phyloP scores from a whole-genome alignment of 2,797 vertebrate species.

The Alfaro cultratus region DNA sequence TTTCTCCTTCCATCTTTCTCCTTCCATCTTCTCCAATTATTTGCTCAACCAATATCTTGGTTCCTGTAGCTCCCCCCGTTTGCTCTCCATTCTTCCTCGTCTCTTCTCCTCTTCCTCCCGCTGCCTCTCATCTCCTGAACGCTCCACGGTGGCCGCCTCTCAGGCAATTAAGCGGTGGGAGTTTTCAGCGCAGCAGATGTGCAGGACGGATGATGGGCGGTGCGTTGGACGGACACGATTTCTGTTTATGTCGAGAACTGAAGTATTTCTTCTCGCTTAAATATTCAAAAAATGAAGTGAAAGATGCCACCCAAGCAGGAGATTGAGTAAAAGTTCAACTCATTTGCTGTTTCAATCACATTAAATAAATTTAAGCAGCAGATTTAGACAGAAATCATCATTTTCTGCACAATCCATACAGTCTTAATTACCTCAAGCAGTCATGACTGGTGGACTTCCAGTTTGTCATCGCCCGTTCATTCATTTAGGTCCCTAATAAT shows the following conservation, averaged over 20 bases:
- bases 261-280: neutral
- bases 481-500: slow-evolving; percentile 69
- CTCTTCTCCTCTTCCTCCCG: slow-evolving; percentile 19
- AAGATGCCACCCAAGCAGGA: neutral
- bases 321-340: neutral
- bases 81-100: slow-evolving; percentile 2
- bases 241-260: slow-evolving; percentile 20
- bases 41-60: slow-evolving; percentile 2
- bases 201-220: slow-evolving; percentile 56
- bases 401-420: slow-evolving; percentile 23
- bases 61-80: neutral
- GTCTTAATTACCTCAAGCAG: slow-evolving; percentile 43
- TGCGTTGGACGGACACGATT: slow-evolving; percentile 30
- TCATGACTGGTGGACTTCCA: neutral
- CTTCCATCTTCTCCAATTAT: neutral
- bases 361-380: neutral
- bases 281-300: neutral
- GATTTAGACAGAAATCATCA: slow-evolving; percentile 16
- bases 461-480: slow-evolving; percentile 49
- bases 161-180: slow-evolving; percentile 74
- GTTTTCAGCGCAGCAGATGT: slow-evolving; percentile 71
- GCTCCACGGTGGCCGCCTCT: slow-evolving; percentile 61
- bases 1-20: neutral
- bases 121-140: slow-evolving; percentile 53
- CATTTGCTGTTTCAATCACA: neutral